Base-by-base conservation (phyloP, 2,888 invertebrate species). In the Diaphora mendica region DNA sequence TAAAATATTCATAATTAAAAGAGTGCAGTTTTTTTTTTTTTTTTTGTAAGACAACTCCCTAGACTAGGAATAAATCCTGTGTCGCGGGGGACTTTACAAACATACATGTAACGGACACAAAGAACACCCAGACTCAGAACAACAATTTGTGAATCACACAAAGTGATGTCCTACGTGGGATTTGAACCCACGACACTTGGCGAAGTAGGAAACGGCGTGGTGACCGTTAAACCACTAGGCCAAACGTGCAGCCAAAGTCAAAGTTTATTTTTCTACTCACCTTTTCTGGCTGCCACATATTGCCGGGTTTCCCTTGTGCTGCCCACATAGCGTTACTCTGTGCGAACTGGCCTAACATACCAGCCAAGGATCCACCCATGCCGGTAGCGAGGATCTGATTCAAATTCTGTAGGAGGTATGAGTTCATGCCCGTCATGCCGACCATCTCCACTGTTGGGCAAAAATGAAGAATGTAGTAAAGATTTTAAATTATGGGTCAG, bases 361-460 rank as follows among this genome's bases (percentile, higher is more conserved):
- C 92, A 2, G 92, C 93, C 11, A 94, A 86, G 3, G 94, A 92
- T 1, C 92, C 94, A 11, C 93, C 95, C 93, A 96, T 93, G n/a
- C 95, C 95, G 7, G 94, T 92, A 8, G 94, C 92, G 76, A 96
- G 82, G 70, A 96, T 93, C 85, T 96, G 95, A 82, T 95, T 96
- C 78, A 96, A 84, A 83, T 96, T 96, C 91, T 96, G 96, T 81
- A 96, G 92, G 74, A 96, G 89, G 88, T 92, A 96, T 76, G 95
- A 90, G 88, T 96, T 96, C 94, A 96, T 95, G 11, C 96, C 95
- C 55, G 94, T 94, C 91, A 96, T 94, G 30, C 96, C 96, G 39
- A 96, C 96, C 96, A 97, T 96, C 86, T 97, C 97, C 97, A 97
- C 97, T 97, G 92, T 67, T 86, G 89, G 79, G 55, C 4, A 72